Base-by-base conservation (phyloP, 92 coral and sea anemone genomes). In the Phenganax marumi region DNA sequence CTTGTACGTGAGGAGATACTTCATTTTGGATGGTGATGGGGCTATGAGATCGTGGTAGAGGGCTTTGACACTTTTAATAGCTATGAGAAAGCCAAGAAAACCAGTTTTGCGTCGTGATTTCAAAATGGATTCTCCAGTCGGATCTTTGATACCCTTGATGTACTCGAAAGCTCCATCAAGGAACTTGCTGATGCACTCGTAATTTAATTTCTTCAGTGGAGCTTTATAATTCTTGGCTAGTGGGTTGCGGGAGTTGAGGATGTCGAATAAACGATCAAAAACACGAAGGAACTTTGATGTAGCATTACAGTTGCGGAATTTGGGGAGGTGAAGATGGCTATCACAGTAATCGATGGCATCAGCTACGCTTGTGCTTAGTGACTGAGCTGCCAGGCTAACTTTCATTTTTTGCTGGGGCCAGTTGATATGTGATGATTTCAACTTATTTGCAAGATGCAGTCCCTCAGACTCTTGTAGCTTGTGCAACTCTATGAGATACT, bases 321-420 rank as follows among this genome's bases (percentile, higher is more conserved):
- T 50, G 9, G 52, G 81, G 2, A 76, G 81, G 16, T 76, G 33
- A 8, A 76, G 68, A 25, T 54, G 68, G 26, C 21, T 23, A 12
- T 10, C 61, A 52, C 81, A 76, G 81, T 54, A 76, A 50, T 54
- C 68, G 1, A 54, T 18, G 68, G 81, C 66, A 56, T 76, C 52
- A 23, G 81, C 68, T 50, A 56, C 68, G 14, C 65, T 18, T 6
- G 68, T 6, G 21, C 33, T 5, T 7, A n/a, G 55, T 22, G 79
- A 51, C 55, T 75, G 80, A 10, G 63, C 80, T 14, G 80, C 80
- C 18, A 75, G 12, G 50, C 47, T 69, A n/a, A 69, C 75, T 25
- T 69, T 25, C 75, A 78, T 78, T n/a, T 78, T 78, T 21, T 78
- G 83, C 17, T 62, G 55, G 21, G 57, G 51, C 73, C 83, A 78